These are phyloP conservation scores for Isaurus tuberculatus DNA, from an alignment of 92 coral and sea anemone genomes.

Conservation along the genomic window DNA sequence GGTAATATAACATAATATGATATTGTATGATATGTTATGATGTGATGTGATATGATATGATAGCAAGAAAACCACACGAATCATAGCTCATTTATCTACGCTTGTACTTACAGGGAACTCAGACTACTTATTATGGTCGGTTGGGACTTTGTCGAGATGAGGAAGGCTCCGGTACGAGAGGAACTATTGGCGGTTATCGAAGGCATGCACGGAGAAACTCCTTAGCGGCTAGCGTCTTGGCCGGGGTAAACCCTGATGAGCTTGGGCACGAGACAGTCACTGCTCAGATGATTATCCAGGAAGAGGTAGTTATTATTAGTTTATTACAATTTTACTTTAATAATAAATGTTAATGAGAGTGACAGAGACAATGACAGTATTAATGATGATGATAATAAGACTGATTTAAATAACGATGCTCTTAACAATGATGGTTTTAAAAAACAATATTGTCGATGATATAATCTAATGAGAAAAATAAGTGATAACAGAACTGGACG, in stretches of 20 bases:
- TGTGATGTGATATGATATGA: background rate
- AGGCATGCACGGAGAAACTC: constrained; percentile 59
- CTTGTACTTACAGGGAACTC: constrained; percentile 72
- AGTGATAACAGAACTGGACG: no score
- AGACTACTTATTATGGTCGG: constrained; percentile 75
- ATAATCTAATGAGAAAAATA: no score
- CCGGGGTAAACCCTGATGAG: constrained; percentile 63
- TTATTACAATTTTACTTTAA: background rate
- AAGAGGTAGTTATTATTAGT: constrained; percentile 58
- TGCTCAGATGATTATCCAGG: constrained; percentile 60
- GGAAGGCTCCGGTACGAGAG: constrained; percentile 48
- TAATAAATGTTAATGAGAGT: background rate
- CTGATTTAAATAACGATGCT: no score
- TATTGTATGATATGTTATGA: background rate
- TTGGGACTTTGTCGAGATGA: constrained; percentile 42
- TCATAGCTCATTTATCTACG: background rate
- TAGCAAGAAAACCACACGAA: background rate
- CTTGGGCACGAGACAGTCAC: constrained; percentile 74
- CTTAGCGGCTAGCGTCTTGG: constrained; percentile 74
- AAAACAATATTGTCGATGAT: no score
- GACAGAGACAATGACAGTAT: background rate
- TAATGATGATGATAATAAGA: background rate
- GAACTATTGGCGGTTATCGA: constrained; percentile 52
- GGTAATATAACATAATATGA: no score
- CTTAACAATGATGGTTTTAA: no score